Base-by-base conservation (phyloP, 2,888 invertebrate species). In the Ceriagrion tenellum region DNA sequence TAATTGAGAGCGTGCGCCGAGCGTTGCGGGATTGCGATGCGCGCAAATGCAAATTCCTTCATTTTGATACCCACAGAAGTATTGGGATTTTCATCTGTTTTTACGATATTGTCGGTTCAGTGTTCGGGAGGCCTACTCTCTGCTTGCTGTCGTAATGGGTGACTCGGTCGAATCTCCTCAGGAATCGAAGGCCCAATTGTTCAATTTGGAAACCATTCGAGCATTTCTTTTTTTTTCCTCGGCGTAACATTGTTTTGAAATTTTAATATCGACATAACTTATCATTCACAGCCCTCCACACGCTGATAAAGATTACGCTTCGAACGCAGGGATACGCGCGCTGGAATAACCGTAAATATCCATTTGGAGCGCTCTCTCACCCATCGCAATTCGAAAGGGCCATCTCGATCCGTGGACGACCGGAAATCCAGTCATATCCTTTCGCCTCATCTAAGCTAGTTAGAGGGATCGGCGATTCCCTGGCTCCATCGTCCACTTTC, bases 401-500 rank as follows among this genome's bases (percentile, higher is more conserved):
- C 81, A 81, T 81, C 69, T 69, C 69, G 69, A 69, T 69, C 81
- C 81, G 81, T 12, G 81, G 35, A 35, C 81, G 69, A 81, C 81
- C 81, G 81, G 81, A 81, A 81, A 81, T 81, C 81, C 81, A 81
- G 81, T 81, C 81, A 81, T 81, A 81, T 81, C 81, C 81, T 35
- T 81, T 81, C 81, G 81, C 81, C 81, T 81, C 81, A 35, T 81
- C 81, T 81, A 81, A 81, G 81, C 81, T 81, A 81, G 81, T 81
- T 81, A 81, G 81, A 81, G 81, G 26, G 81, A 81, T 35, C 69
- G 69, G 69, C 81, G 81, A 81, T 81, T 16, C 81, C 18, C 81
- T 16, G 81, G 30, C 59, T 10, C 18, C 59, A 59, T 59, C 59
- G 47, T 47, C 47, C 47, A 47, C 47, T 47, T 47, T 8, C 4